These are phyloP conservation scores for Aegypius monachus DNA, from an alignment of 2,113 vertebrate genomes.

Conservation along the genomic window DNA sequence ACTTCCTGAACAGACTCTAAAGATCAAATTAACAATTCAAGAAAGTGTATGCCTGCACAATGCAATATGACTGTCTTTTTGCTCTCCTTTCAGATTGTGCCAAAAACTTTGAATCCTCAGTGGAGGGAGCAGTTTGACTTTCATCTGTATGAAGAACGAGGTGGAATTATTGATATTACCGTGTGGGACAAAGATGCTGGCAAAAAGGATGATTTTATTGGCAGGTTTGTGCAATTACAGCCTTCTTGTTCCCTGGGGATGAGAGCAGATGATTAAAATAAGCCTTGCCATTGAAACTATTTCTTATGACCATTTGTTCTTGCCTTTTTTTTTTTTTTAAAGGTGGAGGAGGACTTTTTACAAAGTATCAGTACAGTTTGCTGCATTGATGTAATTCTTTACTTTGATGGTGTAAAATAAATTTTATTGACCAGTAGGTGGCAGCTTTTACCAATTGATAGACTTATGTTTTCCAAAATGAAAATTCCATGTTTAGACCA, in stretches of 20 bases:
- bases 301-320: neutral
- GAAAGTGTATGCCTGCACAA: neutral
- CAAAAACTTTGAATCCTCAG: constrained; percentile 94
- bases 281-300: neutral
- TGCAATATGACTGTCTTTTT: neutral
- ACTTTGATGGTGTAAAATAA: neutral
- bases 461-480: neutral
- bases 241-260: neutral
- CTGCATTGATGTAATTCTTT: neutral
- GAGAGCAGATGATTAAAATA: neutral
- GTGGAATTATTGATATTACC: constrained; percentile 92
- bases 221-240: constrained; percentile 80
- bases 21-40: neutral
- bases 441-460: constrained; percentile 71
- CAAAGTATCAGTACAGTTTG: neutral
- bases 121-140: constrained; percentile 99
- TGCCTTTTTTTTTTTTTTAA: neutral
- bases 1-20: neutral
- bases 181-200: constrained; percentile 96
- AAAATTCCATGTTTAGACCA: neutral
- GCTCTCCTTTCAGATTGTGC: constrained; percentile 80
- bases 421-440: constrained; percentile 71
- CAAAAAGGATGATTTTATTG: constrained; percentile 97
- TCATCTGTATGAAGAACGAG: constrained; percentile 92
- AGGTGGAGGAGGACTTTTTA: neutral